These are phyloP conservation scores for Brachionus koreanus DNA, from an alignment of 1,140 invertebrate genomes.

Conservation along the genomic window DNA sequence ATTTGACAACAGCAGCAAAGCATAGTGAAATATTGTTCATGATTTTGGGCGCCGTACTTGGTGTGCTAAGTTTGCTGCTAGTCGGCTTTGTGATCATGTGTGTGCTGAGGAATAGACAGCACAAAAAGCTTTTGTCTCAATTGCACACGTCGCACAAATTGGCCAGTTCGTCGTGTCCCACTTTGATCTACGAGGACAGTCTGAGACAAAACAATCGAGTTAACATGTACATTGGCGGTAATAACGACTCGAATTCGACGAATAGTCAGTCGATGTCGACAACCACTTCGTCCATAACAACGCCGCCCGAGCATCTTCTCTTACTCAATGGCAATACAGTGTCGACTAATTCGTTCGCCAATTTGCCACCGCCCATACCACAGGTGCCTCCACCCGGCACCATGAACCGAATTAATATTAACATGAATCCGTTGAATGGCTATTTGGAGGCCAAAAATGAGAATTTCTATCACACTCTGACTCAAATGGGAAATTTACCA, in stretches of 20 bases:
- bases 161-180: conserved; percentile 22
- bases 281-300: conserved; percentile 16
- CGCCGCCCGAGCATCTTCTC: conserved; percentile 12
- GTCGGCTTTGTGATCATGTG: conserved; percentile 57
- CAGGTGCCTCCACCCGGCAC: not conserved
- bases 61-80: conserved; percentile 53
- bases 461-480: conserved; percentile 36
- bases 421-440: conserved; percentile 13
- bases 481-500: not conserved
- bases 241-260: conserved; percentile 35
- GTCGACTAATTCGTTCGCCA: not conserved
- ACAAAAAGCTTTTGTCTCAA: conserved; percentile 47
- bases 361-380: conserved; percentile 12
- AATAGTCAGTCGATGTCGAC: conserved; percentile 44
- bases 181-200: conserved; percentile 32
- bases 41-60: conserved; percentile 56
- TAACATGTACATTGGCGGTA: not conserved
- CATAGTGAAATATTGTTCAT: conserved; percentile 55
- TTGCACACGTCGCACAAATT: conserved; percentile 27
- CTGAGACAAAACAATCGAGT: not conserved
- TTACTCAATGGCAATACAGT: conserved; percentile 8
- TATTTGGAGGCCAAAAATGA: not conserved
- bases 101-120: conserved; percentile 55
- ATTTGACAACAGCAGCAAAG: not conserved
- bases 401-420: not conserved